Evolutionary conservation across 2,113 vertebrate genomes (phyloP), one percentile per base, ranked within the genome.

Genomic region (Podocnemis expansa): DNA sequence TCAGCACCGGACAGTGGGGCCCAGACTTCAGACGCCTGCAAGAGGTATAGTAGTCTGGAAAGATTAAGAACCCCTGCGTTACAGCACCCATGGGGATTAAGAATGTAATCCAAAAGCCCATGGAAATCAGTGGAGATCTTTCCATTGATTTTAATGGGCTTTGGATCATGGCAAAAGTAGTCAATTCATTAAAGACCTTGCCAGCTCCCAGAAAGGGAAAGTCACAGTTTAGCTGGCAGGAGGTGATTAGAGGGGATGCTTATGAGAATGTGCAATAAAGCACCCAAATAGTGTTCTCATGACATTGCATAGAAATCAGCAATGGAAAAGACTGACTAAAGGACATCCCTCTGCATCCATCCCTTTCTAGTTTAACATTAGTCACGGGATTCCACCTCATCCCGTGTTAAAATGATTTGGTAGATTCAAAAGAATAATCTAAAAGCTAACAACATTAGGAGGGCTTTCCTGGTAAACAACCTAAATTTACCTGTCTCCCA

Each of bases 331-430:
- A 6, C 34, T 58, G 2, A 43, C 43, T 38, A 79, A 45, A 85
- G 27, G 6, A 8, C n/a, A 4, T 8, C 58, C 4, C 47, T 1
- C 6, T 45, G 11, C 38, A 79, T 27, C 25, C 31, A 45, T 0
- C 43, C 84, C 67, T 76, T 31, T 90, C 78, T 85, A 67, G 41
- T 54, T 87, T 55, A 78, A 21, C 60, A 76, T 91, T 34, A 43
- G 73, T 76, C 19, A 25, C 63, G 1, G 0, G 47, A 47, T 76
- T 90, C 78, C 78, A 34, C 85, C 16, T 29, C 63, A 7, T 70
- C 19, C n/a, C 34, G 41, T 4, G 0, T 56, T 29, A 60, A 76
- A 82, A 63, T 82, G 31, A 10, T 75, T 9, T 70, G 63, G 8
- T 70, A n/a, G 34, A 38, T 38, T 38, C 63, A 70, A 70, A 2